Percentiles rank a stretch among this genome's conserved stretches.
These are phyloP conservation scores for Mesoligia furuncula DNA, from an alignment of 2,888 invertebrate species.

Conservation along the genomic window DNA sequence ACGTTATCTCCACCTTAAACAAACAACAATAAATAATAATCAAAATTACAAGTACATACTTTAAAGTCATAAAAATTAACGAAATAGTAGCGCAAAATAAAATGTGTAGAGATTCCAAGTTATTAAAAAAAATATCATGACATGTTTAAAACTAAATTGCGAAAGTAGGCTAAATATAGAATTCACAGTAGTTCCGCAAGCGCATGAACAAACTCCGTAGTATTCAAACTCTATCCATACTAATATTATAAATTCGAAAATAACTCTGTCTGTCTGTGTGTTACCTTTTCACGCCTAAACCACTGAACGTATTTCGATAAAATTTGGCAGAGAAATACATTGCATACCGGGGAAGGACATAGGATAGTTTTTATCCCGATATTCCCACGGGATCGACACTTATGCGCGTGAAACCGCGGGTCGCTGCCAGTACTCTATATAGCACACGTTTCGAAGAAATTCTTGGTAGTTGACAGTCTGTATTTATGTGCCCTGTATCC, in stretches of 20 bases:
- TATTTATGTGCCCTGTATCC: slow-evolving; percentile 16
- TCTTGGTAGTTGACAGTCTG: slow-evolving; percentile 17
- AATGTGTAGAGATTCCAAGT: background rate
- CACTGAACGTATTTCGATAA: no score
- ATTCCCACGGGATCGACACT: no score
- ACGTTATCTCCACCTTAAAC: background rate
- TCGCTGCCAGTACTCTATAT: no score
- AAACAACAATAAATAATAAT: background rate
- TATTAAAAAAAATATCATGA: background rate
- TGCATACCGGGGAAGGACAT: no score
- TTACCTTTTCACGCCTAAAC: no score
- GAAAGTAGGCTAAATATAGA: background rate
- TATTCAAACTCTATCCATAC: background rate
- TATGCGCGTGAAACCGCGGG: no score
- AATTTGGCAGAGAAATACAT: no score
- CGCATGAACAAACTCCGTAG: background rate
- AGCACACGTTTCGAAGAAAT: slow-evolving; percentile 16
- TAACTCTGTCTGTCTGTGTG: no score
- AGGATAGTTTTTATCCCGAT: no score
- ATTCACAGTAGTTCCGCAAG: background rate
- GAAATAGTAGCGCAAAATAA: background rate
- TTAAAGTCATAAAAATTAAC: background rate
- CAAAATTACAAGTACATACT: background rate
- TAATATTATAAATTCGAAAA: no score
- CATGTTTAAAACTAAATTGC: background rate